Evolutionary conservation across 1,140 invertebrate genomes (phyloP).

Genomic region (Carcinoscorpius rotundicauda): DNA sequence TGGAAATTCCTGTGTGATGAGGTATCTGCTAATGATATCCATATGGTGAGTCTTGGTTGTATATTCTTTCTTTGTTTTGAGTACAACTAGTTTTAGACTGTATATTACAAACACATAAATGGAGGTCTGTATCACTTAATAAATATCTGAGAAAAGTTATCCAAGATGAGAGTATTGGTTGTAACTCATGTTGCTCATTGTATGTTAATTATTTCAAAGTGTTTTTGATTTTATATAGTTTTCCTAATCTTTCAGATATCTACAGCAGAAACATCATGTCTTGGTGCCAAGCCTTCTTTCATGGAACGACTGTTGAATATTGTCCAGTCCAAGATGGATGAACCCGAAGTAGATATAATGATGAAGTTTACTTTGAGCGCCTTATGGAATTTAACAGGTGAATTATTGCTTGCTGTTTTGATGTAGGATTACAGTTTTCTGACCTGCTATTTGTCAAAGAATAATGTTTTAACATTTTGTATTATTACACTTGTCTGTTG

Average conservation of each 20-base stretch:
- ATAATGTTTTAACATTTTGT: neutral
- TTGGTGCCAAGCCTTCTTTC: constrained; percentile 54
- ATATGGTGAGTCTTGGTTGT: no score
- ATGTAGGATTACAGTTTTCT: constrained; percentile 8
- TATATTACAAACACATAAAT: no score
- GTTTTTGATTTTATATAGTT: no score
- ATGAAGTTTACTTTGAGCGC: constrained; percentile 69
- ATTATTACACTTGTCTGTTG: constrained; percentile 15
- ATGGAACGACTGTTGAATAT: constrained; percentile 60
- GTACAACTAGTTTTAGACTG: no score
- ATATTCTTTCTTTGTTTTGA: no score
- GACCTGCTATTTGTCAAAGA: constrained; percentile 9
- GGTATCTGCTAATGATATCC: no score
- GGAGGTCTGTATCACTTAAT: no score
- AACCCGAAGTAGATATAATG: constrained; percentile 52
- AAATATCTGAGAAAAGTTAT: no score
- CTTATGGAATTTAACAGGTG: constrained; percentile 64
- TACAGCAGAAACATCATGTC: constrained; percentile 54
- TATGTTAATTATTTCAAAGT: no score
- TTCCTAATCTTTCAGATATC: constrained; percentile 44
- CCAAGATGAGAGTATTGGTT: no score
- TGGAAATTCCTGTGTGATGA: no score
- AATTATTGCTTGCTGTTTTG: constrained; percentile 23
- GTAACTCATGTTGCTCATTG: no score
- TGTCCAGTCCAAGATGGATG: constrained; percentile 49